A percentile compares a stretch with the other conserved stretches of the same genome.
These are phyloP conservation scores for Cremastinae sp. DNA, from an alignment of 2,888 invertebrate genomes.

Conservation along the genomic window DNA sequence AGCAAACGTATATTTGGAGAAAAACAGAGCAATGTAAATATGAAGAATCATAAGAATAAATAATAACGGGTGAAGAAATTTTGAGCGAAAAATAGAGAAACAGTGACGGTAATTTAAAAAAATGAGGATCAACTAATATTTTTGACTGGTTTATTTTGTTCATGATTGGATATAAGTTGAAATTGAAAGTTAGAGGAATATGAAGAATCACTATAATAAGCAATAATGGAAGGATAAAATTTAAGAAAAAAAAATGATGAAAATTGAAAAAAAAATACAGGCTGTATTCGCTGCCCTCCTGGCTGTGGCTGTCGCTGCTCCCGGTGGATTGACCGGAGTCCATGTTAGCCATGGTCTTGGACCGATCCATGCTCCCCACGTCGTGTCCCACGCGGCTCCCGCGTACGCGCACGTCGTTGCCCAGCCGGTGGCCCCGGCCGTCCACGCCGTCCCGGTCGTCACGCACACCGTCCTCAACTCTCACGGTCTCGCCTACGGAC, in stretches of 20 bases:
- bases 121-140: no score
- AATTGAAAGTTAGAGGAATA: background rate
- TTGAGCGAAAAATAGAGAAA: no score
- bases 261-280: slow-evolving; percentile 64
- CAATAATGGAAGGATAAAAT: background rate
- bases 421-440: slow-evolving; percentile 77
- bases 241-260: background rate
- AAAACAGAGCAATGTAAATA: no score
- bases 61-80: no score
- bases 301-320: slow-evolving; percentile 81
- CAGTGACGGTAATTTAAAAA: no score
- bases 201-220: background rate
- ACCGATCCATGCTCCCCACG: slow-evolving; percentile 74
- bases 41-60: no score
- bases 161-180: background rate
- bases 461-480: slow-evolving; percentile 74
- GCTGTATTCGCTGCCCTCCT: slow-evolving; percentile 77
- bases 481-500: slow-evolving; percentile 62
- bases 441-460: slow-evolving; percentile 70
- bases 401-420: slow-evolving; percentile 75
- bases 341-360: slow-evolving; percentile 72
- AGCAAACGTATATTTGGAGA: no score
- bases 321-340: slow-evolving; percentile 81
- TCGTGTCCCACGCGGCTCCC: slow-evolving; percentile 71
- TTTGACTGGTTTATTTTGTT: no score